phyloP scores from a whole-genome alignment of 2,797 vertebrate species.

The Xenopus petersii region DNA sequence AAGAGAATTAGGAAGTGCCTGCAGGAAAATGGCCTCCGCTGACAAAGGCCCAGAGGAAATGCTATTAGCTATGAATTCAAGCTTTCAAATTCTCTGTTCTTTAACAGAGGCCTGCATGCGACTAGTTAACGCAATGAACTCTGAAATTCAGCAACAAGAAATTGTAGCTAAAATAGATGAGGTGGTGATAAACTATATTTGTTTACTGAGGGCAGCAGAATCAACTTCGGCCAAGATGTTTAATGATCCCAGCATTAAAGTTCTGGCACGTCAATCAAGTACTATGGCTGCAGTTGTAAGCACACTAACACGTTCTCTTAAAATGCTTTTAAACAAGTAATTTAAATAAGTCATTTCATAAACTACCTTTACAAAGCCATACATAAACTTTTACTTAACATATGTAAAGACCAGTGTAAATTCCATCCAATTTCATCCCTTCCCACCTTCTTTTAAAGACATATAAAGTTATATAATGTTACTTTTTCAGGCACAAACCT shows the following conservation, averaged over 20 bases:
- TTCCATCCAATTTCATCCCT: slow-evolving; percentile 8
- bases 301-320: slow-evolving; percentile 89
- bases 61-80: slow-evolving; percentile 87
- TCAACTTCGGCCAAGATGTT: slow-evolving; percentile 74
- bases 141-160: slow-evolving; percentile 74
- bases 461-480: background rate
- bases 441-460: background rate
- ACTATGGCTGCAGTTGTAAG: slow-evolving; percentile 88
- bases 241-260: slow-evolving; percentile 79
- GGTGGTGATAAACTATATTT: slow-evolving; percentile 84
- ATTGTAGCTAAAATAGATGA: slow-evolving; percentile 82
- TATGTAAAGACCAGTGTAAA: slow-evolving; percentile 45
- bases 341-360: slow-evolving; percentile 77
- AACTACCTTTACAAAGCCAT: slow-evolving; percentile 97
- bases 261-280: slow-evolving; percentile 83
- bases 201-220: slow-evolving; percentile 84
- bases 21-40: slow-evolving; percentile 83
- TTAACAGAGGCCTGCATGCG: slow-evolving; percentile 90
- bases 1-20: slow-evolving; percentile 83
- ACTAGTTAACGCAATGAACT: slow-evolving; percentile 81
- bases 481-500: slow-evolving; percentile 2
- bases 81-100: slow-evolving; percentile 92
- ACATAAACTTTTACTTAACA: slow-evolving; percentile 73
- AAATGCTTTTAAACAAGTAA: slow-evolving; percentile 85
- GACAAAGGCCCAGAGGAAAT: slow-evolving; percentile 86